Evolutionary conservation across 2,113 vertebrate genomes (phyloP).

Genomic region (Passerina amoena): DNA sequence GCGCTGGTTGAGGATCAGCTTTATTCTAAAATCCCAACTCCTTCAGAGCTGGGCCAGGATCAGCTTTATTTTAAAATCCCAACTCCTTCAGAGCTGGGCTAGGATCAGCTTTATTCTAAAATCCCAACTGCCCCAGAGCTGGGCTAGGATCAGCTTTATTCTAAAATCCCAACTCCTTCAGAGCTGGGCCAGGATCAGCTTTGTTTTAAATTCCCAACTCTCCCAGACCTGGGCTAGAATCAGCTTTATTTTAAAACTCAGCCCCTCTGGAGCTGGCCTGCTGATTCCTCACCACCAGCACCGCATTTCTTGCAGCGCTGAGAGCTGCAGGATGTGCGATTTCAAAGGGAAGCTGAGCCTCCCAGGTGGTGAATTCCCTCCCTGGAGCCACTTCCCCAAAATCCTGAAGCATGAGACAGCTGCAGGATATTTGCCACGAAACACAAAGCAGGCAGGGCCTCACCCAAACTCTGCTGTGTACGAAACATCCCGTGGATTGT

Average conservation of each 20-base stretch:
- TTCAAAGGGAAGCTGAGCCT: not conserved
- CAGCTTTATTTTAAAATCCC: not conserved
- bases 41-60: too few species aligned
- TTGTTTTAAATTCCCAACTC: not conserved
- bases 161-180: too few species aligned
- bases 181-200: not conserved
- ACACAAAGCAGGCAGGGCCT: not conserved
- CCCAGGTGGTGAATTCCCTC: not conserved
- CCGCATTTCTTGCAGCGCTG: fast-evolving
- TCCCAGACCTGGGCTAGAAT: not conserved
- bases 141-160: too few species aligned
- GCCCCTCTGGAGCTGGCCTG: not conserved
- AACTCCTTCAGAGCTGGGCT: not conserved
- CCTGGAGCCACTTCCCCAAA: not conserved
- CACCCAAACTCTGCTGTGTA: not conserved
- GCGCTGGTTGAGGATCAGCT: too few species aligned
- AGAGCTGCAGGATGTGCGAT: fast-evolving
- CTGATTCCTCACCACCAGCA: fast-evolving
- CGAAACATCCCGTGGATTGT: fast-evolving
- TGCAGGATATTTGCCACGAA: not conserved
- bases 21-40: too few species aligned
- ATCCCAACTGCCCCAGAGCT: too few species aligned
- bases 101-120: too few species aligned
- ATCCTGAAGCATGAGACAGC: fast-evolving
- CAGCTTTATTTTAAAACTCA: not conserved